Evolutionary conservation across 2,797 vertebrate species (phyloP).

Genomic region (Syndactyla subalaris): DNA sequence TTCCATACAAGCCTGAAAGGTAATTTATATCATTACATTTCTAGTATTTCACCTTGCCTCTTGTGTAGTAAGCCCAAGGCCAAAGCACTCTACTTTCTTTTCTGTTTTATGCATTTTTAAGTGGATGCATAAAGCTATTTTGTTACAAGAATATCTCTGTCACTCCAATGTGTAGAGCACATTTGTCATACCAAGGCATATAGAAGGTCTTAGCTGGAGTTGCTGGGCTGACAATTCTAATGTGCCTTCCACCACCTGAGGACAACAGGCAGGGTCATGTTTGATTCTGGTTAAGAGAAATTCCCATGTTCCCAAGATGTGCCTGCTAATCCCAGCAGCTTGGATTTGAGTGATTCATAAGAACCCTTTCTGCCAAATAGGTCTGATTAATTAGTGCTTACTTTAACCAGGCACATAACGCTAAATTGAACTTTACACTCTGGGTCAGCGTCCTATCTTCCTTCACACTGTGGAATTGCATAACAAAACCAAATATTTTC

Average conservation of each 20-base stretch:
- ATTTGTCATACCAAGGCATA: not conserved
- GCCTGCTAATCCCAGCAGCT: not conserved
- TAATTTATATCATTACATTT: not conserved
- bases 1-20: not conserved
- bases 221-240: not conserved
- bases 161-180: not conserved
- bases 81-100: not conserved
- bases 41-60: not conserved
- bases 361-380: not conserved
- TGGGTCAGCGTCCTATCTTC: not conserved
- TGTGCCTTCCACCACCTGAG: not conserved
- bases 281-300: not conserved
- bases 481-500: not conserved
- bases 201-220: not conserved
- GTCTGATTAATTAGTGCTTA: not conserved
- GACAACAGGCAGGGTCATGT: not conserved
- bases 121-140: not conserved
- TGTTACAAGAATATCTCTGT: not conserved
- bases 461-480: not conserved
- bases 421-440: not conserved
- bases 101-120: not conserved
- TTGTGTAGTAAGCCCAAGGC: not conserved
- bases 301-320: accelerated
- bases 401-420: not conserved
- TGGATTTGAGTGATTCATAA: not conserved